Percentiles rank a stretch among this genome's conserved stretches.
Conservation (phyloP, 1,140 invertebrate species). For the Rhyzopertha dominica region DNA sequence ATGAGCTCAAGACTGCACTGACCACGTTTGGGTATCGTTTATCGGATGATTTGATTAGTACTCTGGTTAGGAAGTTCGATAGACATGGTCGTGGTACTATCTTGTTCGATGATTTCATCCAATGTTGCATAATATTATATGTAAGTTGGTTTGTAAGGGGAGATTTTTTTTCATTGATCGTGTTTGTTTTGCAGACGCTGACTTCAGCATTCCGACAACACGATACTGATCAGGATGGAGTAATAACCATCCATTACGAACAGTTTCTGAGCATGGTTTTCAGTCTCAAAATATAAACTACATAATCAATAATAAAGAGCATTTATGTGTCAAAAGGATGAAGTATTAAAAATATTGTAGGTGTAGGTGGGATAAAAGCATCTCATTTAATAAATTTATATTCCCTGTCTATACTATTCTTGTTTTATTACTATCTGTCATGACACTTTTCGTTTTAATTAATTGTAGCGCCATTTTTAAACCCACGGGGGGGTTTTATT, state of each 20-base stretch:
- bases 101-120: slow-evolving; percentile 98
- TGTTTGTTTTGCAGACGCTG: slow-evolving; percentile 83
- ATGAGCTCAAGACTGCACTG: slow-evolving; percentile 85
- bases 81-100: slow-evolving; percentile 83
- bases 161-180: too few species aligned
- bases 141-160: slow-evolving; percentile 67
- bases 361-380: too few species aligned
- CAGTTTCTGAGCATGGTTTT: slow-evolving; percentile 96
- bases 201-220: slow-evolving; percentile 83
- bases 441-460: too few species aligned
- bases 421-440: too few species aligned
- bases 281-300: slow-evolving; percentile 81
- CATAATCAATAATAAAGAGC: too few species aligned
- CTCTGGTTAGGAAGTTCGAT: slow-evolving; percentile 91
- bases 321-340: too few species aligned
- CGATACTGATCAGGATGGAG: slow-evolving; percentile 91
- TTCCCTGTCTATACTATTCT: too few species aligned
- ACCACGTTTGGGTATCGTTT: slow-evolving; percentile 90
- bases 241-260: slow-evolving; percentile 95
- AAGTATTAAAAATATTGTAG: too few species aligned
- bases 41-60: slow-evolving; percentile 77
- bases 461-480: too few species aligned
- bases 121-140: slow-evolving; percentile 89
- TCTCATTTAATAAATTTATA: too few species aligned
- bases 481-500: too few species aligned